Evolutionary conservation across 2,113 vertebrate genomes (phyloP), one percentile per base, ranked within the genome.

Genomic region (Oncorhynchus gorbuscha): DNA sequence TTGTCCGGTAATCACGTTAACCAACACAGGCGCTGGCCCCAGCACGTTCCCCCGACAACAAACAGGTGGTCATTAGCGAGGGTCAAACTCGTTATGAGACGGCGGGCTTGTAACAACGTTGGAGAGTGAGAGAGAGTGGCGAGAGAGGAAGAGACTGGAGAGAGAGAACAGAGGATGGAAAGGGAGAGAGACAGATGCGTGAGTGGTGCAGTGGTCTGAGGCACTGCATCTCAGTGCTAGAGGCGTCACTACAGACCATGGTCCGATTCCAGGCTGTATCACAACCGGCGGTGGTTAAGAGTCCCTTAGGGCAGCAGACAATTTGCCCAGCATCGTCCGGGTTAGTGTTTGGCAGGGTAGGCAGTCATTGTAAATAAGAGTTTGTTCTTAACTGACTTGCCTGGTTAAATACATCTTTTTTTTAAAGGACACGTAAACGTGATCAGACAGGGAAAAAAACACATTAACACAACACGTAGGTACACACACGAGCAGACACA

Each of bases 31-130:
- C 80, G 83, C 85, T 64, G 84, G 78, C 79, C 35, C 62, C 83
- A 1, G 73, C 87, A 75, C 76, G 24, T 78, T 83, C 84, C 82
- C 14, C 16, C 51, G 14, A 16, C 51, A 4, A 74, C 18, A 79
- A 86, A 86, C 89, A 89, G 88, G 87, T 91, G 87, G 87, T 81
- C 80, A 69, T 84, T 83, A 85, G 77, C 61, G 5, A 74, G 73
- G 81, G 81, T 85, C 84, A 83, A 73, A 71, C 81, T 78, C 81
- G 69, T 78, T 73, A 62, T 13, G 78, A 74, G 77, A 76, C 13
- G 18, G 20, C 22, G 2, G 39, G 58, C 39, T 65, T 13, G 26
- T 71, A 65, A 49, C 20, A 39, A 39, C 9, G 30, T 11, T 72
- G 64, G 12, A 26, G 16, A 35, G 35, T 35, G 28, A 28, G 13